Conservation (phyloP, 2,113 vertebrate genomes). For the Cariama cristata region DNA sequence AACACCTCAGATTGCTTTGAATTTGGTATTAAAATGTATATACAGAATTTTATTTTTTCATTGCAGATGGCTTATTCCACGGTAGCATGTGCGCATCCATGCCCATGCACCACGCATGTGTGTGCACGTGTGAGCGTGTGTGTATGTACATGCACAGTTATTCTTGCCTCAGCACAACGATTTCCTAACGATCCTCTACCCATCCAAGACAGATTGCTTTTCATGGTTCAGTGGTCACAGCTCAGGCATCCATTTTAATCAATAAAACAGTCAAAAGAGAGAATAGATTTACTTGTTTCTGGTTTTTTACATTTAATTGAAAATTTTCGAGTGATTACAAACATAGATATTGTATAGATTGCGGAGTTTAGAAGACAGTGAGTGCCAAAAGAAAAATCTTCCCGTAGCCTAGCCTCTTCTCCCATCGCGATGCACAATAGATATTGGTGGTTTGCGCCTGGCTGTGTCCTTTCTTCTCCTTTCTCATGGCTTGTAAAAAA, state of each 20-base stretch:
- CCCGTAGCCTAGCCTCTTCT: neutral
- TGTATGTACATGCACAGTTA: constrained; percentile 58
- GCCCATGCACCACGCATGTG: neutral
- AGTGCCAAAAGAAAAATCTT: constrained; percentile 23
- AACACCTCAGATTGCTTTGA: neutral
- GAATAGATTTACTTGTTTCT: constrained; percentile 82
- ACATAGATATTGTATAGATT: constrained; percentile 64
- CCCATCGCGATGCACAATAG: neutral
- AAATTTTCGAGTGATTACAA: constrained; percentile 79
- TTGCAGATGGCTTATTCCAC: neutral
- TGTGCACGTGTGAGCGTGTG: neutral
- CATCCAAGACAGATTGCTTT: constrained; percentile 84
- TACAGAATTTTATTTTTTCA: neutral
- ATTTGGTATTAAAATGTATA: neutral
- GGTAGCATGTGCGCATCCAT: neutral
- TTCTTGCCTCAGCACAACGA: constrained; percentile 72
- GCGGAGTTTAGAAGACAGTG: constrained; percentile 55
- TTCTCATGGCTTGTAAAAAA: neutral
- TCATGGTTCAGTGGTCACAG: constrained; percentile 77
- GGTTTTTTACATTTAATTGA: constrained; percentile 82
- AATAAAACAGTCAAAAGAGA: constrained; percentile 82
- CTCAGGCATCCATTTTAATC: constrained; percentile 83
- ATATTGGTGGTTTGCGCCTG: neutral
- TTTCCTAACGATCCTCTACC: constrained; percentile 82
- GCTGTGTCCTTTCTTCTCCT: neutral